phyloP scores from a whole-genome alignment of 2,797 vertebrate species.

The Adelosebastes latens region DNA sequence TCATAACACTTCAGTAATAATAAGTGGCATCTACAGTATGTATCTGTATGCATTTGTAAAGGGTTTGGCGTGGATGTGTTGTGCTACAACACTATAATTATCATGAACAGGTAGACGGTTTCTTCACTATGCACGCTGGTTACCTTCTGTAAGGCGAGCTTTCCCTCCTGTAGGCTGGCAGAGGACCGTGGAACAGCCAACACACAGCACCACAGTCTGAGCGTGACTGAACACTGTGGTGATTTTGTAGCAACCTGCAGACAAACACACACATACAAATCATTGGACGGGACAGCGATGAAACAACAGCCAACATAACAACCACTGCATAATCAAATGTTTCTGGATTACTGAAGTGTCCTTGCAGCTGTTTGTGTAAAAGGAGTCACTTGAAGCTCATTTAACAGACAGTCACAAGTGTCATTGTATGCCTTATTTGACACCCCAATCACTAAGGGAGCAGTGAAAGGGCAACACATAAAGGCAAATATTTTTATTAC shows the following conservation, averaged over 20 bases:
- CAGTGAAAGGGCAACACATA: conserved; percentile 79
- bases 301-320: background rate
- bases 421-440: conserved; percentile 78
- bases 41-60: background rate
- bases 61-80: background rate
- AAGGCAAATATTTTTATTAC: conserved; percentile 60
- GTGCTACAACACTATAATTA: background rate
- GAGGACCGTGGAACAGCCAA: conserved; percentile 93
- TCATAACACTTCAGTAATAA: background rate
- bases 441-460: conserved; percentile 69
- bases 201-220: conserved; percentile 94
- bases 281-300: background rate
- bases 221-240: conserved; percentile 98
- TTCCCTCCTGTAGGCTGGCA: conserved; percentile 97
- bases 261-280: background rate
- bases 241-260: conserved; percentile 95
- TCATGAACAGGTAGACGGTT: background rate
- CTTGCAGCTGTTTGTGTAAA: conserved; percentile 43
- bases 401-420: conserved; percentile 39
- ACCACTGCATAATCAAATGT: background rate
- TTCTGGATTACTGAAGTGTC: conserved; percentile 36
- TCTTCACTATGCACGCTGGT: background rate
- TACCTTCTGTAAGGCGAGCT: conserved; percentile 97
- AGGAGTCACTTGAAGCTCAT: conserved; percentile 42
- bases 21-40: background rate